Evolutionary conservation across 2,797 vertebrate genomes (phyloP).

Genomic region (Argyrosomus regius): DNA sequence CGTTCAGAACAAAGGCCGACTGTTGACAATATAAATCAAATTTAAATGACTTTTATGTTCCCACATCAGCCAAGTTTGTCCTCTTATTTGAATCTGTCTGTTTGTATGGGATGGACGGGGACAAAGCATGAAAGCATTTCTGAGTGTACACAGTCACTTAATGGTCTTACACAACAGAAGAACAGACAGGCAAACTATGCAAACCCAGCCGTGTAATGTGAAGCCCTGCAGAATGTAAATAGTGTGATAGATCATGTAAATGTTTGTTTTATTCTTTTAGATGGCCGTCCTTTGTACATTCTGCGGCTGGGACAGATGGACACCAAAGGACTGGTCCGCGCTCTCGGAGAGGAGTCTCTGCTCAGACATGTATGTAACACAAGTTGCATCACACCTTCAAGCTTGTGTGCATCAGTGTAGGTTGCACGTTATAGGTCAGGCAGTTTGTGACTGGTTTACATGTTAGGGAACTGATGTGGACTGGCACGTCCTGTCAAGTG

Average conservation of each 20-base stretch:
- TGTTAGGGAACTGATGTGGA: constrained; percentile 18
- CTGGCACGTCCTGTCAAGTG: constrained; percentile 9
- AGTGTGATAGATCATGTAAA: constrained; percentile 24
- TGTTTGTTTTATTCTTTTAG: constrained; percentile 75
- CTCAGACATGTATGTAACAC: constrained; percentile 92
- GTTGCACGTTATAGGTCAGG: constrained; percentile 31
- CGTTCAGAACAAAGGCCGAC: constrained; percentile 23
- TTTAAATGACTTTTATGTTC: constrained; percentile 15
- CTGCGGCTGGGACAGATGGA: constrained; percentile 99
- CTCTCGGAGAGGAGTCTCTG: constrained; percentile 96
- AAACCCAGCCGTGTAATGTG: constrained; percentile 15
- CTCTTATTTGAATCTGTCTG: constrained; percentile 17
- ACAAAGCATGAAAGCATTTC: constrained; percentile 33
- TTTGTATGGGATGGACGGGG: background rate
- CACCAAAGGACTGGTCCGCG: constrained; percentile 96
- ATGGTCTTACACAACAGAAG: background rate
- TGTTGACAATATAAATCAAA: constrained; percentile 13
- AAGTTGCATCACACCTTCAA: background rate
- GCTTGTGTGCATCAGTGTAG: constrained; percentile 5
- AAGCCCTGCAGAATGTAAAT: constrained; percentile 40
- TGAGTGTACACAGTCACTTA: constrained; percentile 1
- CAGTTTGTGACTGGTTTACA: constrained; percentile 49
- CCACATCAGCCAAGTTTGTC: constrained; percentile 11
- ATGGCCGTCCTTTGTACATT: constrained; percentile 96
- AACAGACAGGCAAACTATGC: background rate